These are phyloP conservation scores for Dryococelus australis DNA, from an alignment of 2,888 invertebrate genomes.

Conservation along the genomic window DNA sequence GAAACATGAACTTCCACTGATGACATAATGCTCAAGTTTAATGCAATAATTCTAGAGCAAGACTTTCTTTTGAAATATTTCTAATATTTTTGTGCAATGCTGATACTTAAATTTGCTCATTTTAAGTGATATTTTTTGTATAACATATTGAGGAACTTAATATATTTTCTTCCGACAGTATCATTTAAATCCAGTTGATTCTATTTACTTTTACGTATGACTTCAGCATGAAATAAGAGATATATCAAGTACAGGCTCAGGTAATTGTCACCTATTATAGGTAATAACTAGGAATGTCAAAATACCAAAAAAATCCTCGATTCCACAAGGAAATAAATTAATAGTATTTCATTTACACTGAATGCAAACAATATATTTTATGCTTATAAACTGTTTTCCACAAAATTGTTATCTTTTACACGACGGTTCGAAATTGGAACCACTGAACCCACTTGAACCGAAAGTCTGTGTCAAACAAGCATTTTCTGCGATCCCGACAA, in stretches of 20 bases:
- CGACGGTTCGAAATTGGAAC: too few species aligned
- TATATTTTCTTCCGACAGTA: background rate
- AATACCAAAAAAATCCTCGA: too few species aligned
- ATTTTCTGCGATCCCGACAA: too few species aligned
- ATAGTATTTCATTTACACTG: too few species aligned
- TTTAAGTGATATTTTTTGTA: background rate
- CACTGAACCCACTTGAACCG: too few species aligned
- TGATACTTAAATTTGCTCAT: background rate
- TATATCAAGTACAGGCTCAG: background rate
- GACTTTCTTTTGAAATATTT: background rate
- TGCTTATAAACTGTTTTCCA: too few species aligned
- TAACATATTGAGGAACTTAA: background rate
- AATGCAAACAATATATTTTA: too few species aligned
- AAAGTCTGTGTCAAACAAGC: too few species aligned
- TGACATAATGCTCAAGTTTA: background rate
- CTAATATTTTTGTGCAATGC: background rate
- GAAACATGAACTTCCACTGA: background rate
- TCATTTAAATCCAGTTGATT: background rate
- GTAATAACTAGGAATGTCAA: too few species aligned
- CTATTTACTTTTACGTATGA: background rate
- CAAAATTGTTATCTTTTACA: too few species aligned
- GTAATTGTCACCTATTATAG: background rate
- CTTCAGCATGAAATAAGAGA: background rate
- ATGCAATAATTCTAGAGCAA: background rate
- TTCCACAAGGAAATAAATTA: too few species aligned